Evolutionary conservation across 2,888 invertebrate genomes (phyloP), one percentile per base, ranked within the genome.

Genomic region (Latrodectus elegans): DNA sequence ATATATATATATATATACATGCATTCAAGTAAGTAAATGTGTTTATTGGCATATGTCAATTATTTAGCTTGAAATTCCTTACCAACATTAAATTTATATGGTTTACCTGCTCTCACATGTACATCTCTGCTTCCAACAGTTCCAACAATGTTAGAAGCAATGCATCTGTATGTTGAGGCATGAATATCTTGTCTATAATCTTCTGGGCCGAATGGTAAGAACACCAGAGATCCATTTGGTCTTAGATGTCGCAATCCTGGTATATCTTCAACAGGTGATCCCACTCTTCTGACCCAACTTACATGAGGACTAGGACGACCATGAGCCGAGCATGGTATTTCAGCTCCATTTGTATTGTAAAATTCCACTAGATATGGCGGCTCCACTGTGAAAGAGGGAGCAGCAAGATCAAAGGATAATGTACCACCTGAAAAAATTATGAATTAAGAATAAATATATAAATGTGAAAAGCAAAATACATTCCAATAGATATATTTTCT

Each of bases 151-250:
- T 97, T 98, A 91, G 95, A 95, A 12, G 98, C 98, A 90, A 97
- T 94, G 92, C 98, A 98, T 90, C 97, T 96, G 93, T 98, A 98
- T 88, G 97, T 96, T 93, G 97, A 97, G 89, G 97, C 97, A 92
- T 98, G 98, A 71, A 98, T 97, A 92, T 97, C 97, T 92, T 97
- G 97, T 74, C 96, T 95, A 92, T 97, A 98, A 92, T 97, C 97
- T 92, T 97, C 96, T 77, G 97, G 97, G 87, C 97, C 95, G 94
- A 98, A 98, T 52, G 98, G 97, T 88, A 97, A 97, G 92, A 98
- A 98, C 76, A 97, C 96, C 91, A 98, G 93, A 92, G 97, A 97
- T 91, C 98, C 98, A 92, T 98, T 89, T 0, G 88, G 82, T 52
- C 86, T 74, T 65, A 90, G 49, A 67, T 89, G 85, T 10, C 90